Evolutionary conservation across 30 jellyfish, hydroid and myxozoan genomes (phyloP).

Genomic region (Turritopsis rubra): DNA sequence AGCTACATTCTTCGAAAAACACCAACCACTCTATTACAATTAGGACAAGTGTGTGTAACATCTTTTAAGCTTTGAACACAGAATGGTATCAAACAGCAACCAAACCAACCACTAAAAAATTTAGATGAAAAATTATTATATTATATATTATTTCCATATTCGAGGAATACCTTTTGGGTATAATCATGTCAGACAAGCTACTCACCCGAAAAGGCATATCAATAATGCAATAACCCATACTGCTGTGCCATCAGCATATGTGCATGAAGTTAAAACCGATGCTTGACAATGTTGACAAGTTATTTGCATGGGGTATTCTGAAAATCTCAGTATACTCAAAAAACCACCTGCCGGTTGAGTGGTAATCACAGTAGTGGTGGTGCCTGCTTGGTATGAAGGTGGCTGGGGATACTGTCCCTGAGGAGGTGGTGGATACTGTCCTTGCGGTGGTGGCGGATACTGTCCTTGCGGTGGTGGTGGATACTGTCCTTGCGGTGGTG

Average conservation of each 20-base stretch:
- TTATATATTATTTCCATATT: too few species aligned
- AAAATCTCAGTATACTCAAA: slow-evolving; percentile 31
- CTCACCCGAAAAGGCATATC: slow-evolving; percentile 72
- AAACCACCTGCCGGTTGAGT: slow-evolving; percentile 51
- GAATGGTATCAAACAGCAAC: slow-evolving; percentile 39
- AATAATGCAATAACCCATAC: slow-evolving; percentile 60
- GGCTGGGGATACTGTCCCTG: slow-evolving; percentile 39
- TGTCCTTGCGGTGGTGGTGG: slow-evolving; percentile 4
- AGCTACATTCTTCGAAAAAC: slow-evolving; percentile 19
- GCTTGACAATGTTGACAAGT: slow-evolving; percentile 72
- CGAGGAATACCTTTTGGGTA: too few species aligned
- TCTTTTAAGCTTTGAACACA: slow-evolving; percentile 34
- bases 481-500: background rate
- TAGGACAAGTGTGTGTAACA: slow-evolving; percentile 38
- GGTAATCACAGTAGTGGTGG: slow-evolving; percentile 48
- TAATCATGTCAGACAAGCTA: background rate
- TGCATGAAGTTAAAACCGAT: slow-evolving; percentile 52
- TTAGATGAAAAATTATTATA: too few species aligned
- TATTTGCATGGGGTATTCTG: slow-evolving; percentile 58
- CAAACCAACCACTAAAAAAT: slow-evolving; percentile 31
- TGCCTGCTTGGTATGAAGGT: slow-evolving; percentile 4
- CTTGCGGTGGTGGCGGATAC: background rate
- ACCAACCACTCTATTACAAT: slow-evolving; percentile 31
- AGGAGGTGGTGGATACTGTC: slow-evolving; percentile 41
- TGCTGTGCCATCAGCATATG: slow-evolving; percentile 47